Evolutionary conservation across 2,797 vertebrate genomes (phyloP).

Genomic region (Pithecia hirsuta): DNA sequence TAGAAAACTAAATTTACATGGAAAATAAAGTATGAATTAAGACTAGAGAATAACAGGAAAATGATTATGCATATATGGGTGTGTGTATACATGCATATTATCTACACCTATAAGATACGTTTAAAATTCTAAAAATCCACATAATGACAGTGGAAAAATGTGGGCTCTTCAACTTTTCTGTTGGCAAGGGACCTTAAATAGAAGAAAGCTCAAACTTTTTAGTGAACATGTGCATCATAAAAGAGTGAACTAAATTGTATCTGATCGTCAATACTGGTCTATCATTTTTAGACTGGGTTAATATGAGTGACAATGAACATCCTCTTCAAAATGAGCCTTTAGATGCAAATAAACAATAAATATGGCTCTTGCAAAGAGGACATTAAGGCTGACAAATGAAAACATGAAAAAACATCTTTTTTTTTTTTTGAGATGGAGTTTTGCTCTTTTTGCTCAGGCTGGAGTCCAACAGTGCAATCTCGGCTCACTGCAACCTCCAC

Average conservation of each 20-base stretch:
- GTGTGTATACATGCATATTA: not conserved
- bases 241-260: not conserved
- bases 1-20: not conserved
- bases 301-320: not conserved
- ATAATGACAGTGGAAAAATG: not conserved
- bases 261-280: not conserved
- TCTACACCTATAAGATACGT: not conserved
- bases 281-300: not conserved
- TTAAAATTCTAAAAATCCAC: slow-evolving; percentile 3
- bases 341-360: not conserved
- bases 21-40: not conserved
- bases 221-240: not conserved
- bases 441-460: too few species aligned
- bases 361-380: not conserved
- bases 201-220: not conserved
- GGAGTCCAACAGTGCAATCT: too few species aligned
- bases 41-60: not conserved
- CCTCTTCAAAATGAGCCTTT: not conserved
- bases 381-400: not conserved
- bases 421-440: too few species aligned
- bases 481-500: too few species aligned
- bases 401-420: not conserved
- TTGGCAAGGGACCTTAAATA: not conserved
- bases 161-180: not conserved
- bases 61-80: not conserved